Percentiles rank a stretch among this genome's conserved stretches.
These are phyloP conservation scores for Telmatochromis sp. DNA, from an alignment of 2,113 vertebrate species.

Conservation along the genomic window DNA sequence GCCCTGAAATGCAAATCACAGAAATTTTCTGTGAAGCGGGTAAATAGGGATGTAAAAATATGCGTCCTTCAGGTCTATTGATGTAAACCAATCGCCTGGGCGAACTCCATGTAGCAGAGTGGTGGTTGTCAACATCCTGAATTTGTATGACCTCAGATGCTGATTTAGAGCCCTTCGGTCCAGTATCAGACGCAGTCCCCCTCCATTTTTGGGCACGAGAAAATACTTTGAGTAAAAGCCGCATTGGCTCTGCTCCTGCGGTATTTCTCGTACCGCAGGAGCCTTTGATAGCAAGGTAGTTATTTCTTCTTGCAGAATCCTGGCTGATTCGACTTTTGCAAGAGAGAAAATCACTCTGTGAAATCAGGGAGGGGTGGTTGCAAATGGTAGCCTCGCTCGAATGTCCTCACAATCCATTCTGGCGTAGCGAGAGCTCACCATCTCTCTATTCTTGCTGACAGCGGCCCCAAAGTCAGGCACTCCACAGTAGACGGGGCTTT, in stretches of 20 bases:
- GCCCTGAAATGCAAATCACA: not conserved
- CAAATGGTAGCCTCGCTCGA: not conserved
- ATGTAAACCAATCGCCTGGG: not conserved
- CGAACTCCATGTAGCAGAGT: not conserved
- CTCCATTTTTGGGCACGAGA: no score
- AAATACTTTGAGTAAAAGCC: not conserved
- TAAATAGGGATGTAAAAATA: not conserved
- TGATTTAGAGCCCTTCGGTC: not conserved
- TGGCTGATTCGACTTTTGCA: not conserved
- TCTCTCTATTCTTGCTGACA: not conserved
- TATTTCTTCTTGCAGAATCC: not conserved
- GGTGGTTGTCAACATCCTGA: not conserved
- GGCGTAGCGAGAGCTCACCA: rapidly evolving
- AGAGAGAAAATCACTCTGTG: not conserved
- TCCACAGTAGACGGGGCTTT: rapidly evolving
- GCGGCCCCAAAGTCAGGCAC: not conserved
- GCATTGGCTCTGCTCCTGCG: not conserved
- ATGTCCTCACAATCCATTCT: not conserved
- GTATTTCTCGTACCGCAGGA: not conserved
- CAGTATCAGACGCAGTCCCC: not conserved
- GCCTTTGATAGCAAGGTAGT: not conserved
- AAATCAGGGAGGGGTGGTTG: not conserved
- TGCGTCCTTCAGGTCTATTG: no score
- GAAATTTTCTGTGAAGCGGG: not conserved
- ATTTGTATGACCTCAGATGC: not conserved